phyloP scores from a whole-genome alignment of 1,140 invertebrate species.

The Pachyrhynchus sulphureomaculatus region DNA sequence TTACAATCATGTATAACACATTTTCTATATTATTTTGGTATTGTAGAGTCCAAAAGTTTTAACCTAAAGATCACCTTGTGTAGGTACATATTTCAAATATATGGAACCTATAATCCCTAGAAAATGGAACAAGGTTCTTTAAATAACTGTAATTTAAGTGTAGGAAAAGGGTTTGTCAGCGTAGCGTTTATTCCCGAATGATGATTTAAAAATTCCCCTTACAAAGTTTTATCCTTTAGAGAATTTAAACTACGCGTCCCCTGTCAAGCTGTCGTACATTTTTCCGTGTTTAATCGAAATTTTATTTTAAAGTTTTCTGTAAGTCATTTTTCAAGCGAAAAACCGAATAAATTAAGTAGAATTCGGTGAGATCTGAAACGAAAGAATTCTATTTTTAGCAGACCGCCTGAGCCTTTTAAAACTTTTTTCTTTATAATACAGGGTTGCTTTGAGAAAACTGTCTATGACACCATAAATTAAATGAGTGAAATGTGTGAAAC shows the following conservation, averaged over 20 bases:
- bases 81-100: too few species aligned
- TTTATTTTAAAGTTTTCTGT: conserved; percentile 24
- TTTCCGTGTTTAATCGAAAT: conserved; percentile 24
- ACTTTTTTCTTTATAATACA: too few species aligned
- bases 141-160: conserved; percentile 10
- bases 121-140: background rate
- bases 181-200: conserved; percentile 14
- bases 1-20: too few species aligned
- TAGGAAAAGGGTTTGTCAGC: conserved; percentile 12
- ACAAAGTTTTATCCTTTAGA: conserved; percentile 12
- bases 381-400: too few species aligned
- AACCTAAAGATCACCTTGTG: too few species aligned
- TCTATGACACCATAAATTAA: too few species aligned
- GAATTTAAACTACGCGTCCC: conserved; percentile 21
- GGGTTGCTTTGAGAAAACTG: too few species aligned
- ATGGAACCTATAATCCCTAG: background rate
- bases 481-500: too few species aligned
- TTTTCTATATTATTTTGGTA: too few species aligned
- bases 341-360: conserved; percentile 10
- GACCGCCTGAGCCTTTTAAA: too few species aligned
- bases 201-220: conserved; percentile 16
- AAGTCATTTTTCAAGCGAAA: conserved; percentile 18
- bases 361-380: too few species aligned
- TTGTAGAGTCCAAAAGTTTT: too few species aligned
- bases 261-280: conserved; percentile 22